phyloP scores from a whole-genome alignment of 1,140 invertebrate species.

The Aplysia californica region DNA sequence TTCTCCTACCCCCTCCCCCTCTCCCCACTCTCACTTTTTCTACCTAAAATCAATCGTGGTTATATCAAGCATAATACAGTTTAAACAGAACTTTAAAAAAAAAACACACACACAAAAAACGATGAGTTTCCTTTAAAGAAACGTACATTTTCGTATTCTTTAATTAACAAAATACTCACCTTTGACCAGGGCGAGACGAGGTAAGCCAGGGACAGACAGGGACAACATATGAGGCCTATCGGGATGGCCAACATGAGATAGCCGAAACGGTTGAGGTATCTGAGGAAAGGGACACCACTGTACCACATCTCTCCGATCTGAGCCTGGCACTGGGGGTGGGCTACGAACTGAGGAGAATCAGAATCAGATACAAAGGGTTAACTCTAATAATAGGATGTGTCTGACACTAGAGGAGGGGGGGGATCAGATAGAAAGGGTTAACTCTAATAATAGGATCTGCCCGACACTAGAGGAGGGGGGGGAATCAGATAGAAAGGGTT shows the following conservation, averaged over 20 bases:
- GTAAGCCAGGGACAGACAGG: slow-evolving; percentile 90
- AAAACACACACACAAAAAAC: too few relatives aligned
- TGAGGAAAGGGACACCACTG: slow-evolving; percentile 92
- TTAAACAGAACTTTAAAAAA: too few relatives aligned
- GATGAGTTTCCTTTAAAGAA: too few relatives aligned
- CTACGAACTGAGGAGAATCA: slow-evolving; percentile 95
- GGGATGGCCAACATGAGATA: slow-evolving; percentile 89
- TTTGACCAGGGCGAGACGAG: slow-evolving; percentile 90
- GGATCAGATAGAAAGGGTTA: background rate
- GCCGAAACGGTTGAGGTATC: slow-evolving; percentile 92
- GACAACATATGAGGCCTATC: slow-evolving; percentile 91
- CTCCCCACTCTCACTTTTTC: background rate
- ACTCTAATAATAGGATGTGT: background rate
- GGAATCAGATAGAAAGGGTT: too few relatives aligned
- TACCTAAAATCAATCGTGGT: too few relatives aligned
- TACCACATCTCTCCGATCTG: slow-evolving; percentile 97
- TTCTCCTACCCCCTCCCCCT: background rate
- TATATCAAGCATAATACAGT: too few relatives aligned
- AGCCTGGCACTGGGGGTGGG: slow-evolving; percentile 96
- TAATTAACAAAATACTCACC: too few relatives aligned
- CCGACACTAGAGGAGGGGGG: background rate
- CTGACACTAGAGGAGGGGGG: background rate
- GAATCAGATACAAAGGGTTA: too few relatives aligned
- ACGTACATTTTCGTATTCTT: too few relatives aligned
- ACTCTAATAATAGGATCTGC: background rate